Base-by-base conservation (phyloP, 2,888 invertebrate species). In the Volucella inflata region DNA sequence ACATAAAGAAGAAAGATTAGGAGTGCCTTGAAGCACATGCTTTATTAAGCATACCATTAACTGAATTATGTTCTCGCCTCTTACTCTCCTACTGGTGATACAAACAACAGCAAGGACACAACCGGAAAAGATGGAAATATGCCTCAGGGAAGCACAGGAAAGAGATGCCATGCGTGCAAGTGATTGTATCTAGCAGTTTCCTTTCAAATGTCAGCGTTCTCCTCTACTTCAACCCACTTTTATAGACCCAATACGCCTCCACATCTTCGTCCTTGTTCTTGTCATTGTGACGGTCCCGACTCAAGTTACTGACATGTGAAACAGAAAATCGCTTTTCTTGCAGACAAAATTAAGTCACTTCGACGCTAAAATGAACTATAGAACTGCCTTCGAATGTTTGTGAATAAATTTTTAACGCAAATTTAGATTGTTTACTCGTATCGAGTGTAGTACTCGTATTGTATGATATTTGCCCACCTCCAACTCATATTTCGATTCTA, bases 41-140 rank as follows among this genome's bases (percentile, higher is more conserved):
- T 67, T 68, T 68, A 75, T 62, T 80, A 68, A 80, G 62, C 74
- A 75, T 36, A 62, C 68, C 74, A 75, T 80, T 74, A 80, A 80
- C 72, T 64, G 53, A 74, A 67, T 80, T 74, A 60, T 60, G 68
- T 62, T 75, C 67, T 6, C 6, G 30, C 62, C 68, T 64, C 17
- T 44, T 67, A 80, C 53, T 74, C 68, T 64, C 17, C 38, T 67
- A 80, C 53, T 74, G 42, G 30, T 30, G 30, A 17, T 51, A 65
- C 51, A 44, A 36, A 30, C 53, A 62, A 62, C 42, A 30, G 30
- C 6, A 70, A 62, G 8, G 14, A 21, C 55, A n/a, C 8, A 11
- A 2, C 30, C 8, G 8, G 16, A 14, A n/a, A 36, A 16, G 46
- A 79, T 38, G 48, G 55, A 74, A 46, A 53, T 40, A 46, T 44